Percentiles rank a stretch among this genome's conserved stretches.
Conservation (phyloP, 2,797 vertebrate species). For the Sebastes minor region DNA sequence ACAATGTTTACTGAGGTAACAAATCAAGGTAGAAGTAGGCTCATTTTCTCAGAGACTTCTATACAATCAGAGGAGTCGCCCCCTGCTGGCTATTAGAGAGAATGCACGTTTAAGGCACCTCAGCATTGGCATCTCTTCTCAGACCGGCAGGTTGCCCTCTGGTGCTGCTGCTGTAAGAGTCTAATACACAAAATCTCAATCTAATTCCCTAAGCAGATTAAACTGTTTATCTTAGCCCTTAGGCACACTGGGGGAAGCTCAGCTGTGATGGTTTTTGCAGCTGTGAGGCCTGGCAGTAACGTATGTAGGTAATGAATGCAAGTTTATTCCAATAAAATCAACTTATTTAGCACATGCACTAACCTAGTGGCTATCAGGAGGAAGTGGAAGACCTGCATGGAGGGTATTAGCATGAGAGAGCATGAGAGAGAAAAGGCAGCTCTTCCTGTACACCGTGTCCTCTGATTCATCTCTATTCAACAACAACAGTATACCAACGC, state of each 20-base stretch:
- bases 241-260: neutral
- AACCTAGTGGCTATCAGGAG: conserved; percentile 11
- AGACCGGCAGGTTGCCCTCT: too few relatives aligned
- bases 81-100: too few relatives aligned
- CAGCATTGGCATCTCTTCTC: too few relatives aligned
- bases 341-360: conserved; percentile 17
- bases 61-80: too few relatives aligned
- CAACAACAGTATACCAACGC: conserved; percentile 53
- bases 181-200: conserved; percentile 3
- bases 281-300: conserved; percentile 39
- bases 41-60: too few relatives aligned
- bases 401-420: conserved; percentile 17
- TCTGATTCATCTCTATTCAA: conserved; percentile 69
- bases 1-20: too few relatives aligned
- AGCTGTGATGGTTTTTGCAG: conserved; percentile 43
- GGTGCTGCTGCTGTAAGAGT: neutral
- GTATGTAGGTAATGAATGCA: conserved; percentile 24
- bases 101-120: too few relatives aligned
- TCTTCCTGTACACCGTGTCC: conserved; percentile 47
- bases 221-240: conserved; percentile 7
- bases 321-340: conserved; percentile 53
- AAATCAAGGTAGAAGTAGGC: too few relatives aligned
- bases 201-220: conserved; percentile 8
- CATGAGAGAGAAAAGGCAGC: conserved; percentile 40
- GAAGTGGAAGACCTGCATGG: conserved; percentile 27